Percentiles rank a stretch among this genome's conserved stretches.
These are phyloP conservation scores for Cacatua alba DNA, from an alignment of 2,113 vertebrate species.

Conservation along the genomic window DNA sequence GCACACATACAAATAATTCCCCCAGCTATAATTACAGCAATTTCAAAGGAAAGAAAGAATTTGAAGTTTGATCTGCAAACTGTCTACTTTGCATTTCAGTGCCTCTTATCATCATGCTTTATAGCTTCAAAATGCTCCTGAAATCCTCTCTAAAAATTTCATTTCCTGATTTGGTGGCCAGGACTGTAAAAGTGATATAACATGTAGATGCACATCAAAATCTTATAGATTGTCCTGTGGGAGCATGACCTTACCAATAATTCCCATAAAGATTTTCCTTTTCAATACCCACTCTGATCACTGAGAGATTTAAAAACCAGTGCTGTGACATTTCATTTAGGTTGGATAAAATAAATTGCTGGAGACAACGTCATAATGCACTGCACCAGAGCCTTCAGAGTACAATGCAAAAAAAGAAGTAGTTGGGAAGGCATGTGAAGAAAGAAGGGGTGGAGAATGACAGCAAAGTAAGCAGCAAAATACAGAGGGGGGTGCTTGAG, in stretches of 20 bases:
- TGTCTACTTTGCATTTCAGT: not conserved
- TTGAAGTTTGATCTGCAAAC: not conserved
- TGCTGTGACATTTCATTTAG: not conserved
- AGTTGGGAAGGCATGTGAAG: not conserved
- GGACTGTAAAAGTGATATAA: not conserved
- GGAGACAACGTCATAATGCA: not conserved
- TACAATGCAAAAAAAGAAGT: not conserved
- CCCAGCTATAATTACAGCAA: not conserved
- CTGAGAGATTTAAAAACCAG: not conserved
- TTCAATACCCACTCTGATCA: not conserved
- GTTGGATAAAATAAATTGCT: not conserved
- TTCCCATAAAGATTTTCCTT: not conserved
- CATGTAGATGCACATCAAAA: not conserved
- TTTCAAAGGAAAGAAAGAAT: not conserved
- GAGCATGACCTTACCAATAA: not conserved
- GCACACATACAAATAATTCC: not conserved
- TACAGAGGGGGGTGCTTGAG: not conserved
- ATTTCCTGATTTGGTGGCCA: not conserved
- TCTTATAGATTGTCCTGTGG: not conserved
- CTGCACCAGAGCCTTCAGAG: not conserved
- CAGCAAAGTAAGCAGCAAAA: not conserved
- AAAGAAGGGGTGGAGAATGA: not conserved
- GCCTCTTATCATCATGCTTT: not conserved
- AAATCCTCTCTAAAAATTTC: not conserved
- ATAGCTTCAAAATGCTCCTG: not conserved